Percentiles rank a stretch among this genome's conserved stretches.
Conservation (phyloP, 2,113 vertebrate genomes). For the Gobio gobio region DNA sequence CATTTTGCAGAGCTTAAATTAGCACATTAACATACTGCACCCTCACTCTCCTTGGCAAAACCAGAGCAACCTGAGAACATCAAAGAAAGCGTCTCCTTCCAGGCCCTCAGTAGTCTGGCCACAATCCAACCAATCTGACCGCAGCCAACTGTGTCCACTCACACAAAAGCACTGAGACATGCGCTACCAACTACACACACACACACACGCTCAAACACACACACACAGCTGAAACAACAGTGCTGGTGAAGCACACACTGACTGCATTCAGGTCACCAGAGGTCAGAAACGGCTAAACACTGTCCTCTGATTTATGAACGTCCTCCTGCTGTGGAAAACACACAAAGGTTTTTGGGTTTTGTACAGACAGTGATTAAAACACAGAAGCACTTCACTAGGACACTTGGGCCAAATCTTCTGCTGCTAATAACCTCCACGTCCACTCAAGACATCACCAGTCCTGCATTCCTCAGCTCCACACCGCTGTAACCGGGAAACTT, state of each 20-base stretch:
- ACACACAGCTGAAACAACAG: conserved; percentile 78
- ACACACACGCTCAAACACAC: conserved; percentile 43
- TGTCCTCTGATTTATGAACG: conserved; percentile 20
- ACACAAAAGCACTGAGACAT: conserved; percentile 62
- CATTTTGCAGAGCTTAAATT: conserved; percentile 12
- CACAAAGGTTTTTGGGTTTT: conserved; percentile 10
- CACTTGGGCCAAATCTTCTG: neutral
- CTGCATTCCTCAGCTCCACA: conserved; percentile 28
- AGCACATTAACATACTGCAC: neutral
- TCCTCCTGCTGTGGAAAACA: conserved; percentile 20
- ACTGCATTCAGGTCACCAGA: conserved; percentile 20
- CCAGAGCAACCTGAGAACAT: conserved; percentile 32
- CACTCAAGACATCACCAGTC: neutral
- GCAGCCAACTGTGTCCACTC: conserved; percentile 56
- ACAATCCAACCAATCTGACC: conserved; percentile 60
- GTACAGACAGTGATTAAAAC: neutral
- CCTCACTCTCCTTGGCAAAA: neutral
- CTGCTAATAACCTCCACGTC: neutral
- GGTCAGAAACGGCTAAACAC: conserved; percentile 32
- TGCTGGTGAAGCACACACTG: conserved; percentile 18
- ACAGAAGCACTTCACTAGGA: neutral
- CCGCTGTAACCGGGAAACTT: neutral
- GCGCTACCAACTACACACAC: conserved; percentile 63
- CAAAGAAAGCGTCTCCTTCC: conserved; percentile 22
- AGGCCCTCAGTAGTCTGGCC: conserved; percentile 59